A percentile compares a stretch with the other conserved stretches of the same genome.
These are phyloP conservation scores for Tachysurus vachellii DNA, from an alignment of 2,113 vertebrate genomes.

Conservation along the genomic window DNA sequence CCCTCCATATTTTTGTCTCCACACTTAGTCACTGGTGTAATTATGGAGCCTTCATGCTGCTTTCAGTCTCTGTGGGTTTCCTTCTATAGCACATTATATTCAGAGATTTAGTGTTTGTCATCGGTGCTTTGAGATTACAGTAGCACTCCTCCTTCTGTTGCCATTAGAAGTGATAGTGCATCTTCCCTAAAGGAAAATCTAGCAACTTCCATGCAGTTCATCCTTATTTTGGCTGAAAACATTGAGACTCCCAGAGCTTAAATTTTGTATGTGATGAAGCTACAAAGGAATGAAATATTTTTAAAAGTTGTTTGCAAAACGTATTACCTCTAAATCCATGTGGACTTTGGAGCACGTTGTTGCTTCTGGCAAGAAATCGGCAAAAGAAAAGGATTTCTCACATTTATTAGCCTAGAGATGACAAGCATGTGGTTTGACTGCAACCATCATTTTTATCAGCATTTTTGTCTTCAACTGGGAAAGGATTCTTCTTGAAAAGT, in stretches of 20 bases:
- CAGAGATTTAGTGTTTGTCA: neutral
- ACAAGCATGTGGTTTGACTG: conserved; percentile 28
- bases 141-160: conserved; percentile 11
- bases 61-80: conserved; percentile 31
- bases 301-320: conserved; percentile 22
- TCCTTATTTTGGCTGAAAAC: conserved; percentile 2
- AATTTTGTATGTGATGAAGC: conserved; percentile 28
- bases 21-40: conserved; percentile 21
- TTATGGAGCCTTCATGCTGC: conserved; percentile 20
- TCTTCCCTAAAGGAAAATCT: neutral
- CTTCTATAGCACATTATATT: conserved; percentile 29
- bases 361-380: conserved; percentile 30
- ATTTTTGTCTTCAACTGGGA: conserved; percentile 8
- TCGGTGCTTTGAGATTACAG: neutral
- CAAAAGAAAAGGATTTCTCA: conserved; percentile 31
- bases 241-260: neutral
- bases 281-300: conserved; percentile 25
- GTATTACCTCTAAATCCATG: conserved; percentile 15
- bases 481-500: neutral
- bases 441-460: conserved; percentile 38
- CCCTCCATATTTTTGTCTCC: conserved; percentile 11
- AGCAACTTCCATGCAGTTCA: conserved; percentile 7
- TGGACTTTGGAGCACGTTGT: conserved; percentile 4
- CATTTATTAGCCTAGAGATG: conserved; percentile 39
- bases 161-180: neutral